Evolutionary conservation across 2,888 invertebrate species (phyloP).

Genomic region (Tenthredo livida): DNA sequence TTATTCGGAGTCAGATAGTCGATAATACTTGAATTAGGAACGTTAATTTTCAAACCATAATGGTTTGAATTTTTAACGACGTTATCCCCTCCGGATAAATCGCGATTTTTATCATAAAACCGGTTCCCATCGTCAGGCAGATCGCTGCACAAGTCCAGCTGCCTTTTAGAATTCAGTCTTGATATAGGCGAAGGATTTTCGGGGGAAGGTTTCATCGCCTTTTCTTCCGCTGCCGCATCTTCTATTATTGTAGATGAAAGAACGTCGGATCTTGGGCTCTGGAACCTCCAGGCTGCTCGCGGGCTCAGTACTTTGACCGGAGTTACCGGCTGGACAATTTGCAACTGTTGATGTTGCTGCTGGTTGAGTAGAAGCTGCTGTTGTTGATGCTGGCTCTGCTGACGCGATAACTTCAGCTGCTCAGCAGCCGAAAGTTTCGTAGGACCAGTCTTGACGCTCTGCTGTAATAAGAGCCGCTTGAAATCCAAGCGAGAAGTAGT

Average conservation of each 20-base stretch:
- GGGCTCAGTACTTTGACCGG: conserved; percentile 84
- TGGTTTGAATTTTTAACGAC: not conserved
- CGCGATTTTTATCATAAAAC: not conserved
- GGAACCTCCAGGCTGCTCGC: conserved; percentile 86
- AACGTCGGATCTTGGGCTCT: conserved; percentile 89
- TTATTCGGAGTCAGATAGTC: conserved; percentile 22
- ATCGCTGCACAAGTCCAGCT: conserved; percentile 64
- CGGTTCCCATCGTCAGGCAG: not conserved
- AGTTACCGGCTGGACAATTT: conserved; percentile 63
- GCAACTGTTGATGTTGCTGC: conserved; percentile 61
- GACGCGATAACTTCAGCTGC: conserved; percentile 85
- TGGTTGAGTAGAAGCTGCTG: conserved; percentile 71
- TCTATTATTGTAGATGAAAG: conserved; percentile 93
- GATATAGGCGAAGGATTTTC: conserved; percentile 67
- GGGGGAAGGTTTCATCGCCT: conserved; percentile 75
- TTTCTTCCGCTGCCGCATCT: conserved; percentile 90
- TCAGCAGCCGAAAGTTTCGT: conserved; percentile 88
- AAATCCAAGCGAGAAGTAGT: conserved; percentile 92
- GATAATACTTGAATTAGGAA: conserved; percentile 44
- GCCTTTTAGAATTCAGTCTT: conserved; percentile 64
- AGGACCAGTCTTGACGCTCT: conserved; percentile 85
- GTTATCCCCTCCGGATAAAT: not conserved
- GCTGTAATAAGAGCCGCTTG: conserved; percentile 89
- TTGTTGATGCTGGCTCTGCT: conserved; percentile 74
- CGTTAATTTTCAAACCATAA: not conserved